Base-by-base conservation (phyloP, 2,888 invertebrate genomes). In the Tanytarsus gracilentus region DNA sequence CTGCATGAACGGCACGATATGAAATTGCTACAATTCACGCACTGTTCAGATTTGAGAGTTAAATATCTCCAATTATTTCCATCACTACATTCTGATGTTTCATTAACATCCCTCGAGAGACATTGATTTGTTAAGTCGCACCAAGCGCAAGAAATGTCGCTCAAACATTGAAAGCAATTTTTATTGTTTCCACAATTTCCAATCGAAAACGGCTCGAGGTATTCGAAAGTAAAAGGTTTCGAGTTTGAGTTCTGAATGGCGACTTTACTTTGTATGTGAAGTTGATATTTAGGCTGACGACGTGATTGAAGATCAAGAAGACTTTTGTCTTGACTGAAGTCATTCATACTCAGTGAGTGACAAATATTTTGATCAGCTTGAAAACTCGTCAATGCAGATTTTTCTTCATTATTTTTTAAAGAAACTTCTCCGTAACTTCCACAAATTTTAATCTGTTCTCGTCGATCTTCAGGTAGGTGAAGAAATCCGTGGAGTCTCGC, bases 91-190 rank as follows among this genome's bases (percentile, higher is more conserved):
- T 75, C 78, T 39, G 77, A 74, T 4, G 77, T 81, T 70, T 90
- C 88, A 66, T 88, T 84, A 0, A 79, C 75, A 11, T 77, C 73
- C 29, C 88, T 79, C 5, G 82, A 75, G 64, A 90, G 78, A 70
- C 90, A 91, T 51, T 78, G 76, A 64, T 79, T 76, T n/a, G 80
- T 84, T 8, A 85, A 70, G 63, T 88, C 87, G 69, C 95, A 96
- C 95, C 96, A 96, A 1, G 92, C 92, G 69, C 96, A 96, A 14
- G 85, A 80, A 1, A 88, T 85, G 72, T 95, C 94, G 0, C 88
- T 85, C 59, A 95, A 76, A 69, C 95, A 95, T 63, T 90, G 82
- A 29, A 93, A 75, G 68, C 95, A 95, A 72, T 91, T 94, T 64
- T 78, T 82, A 71, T 92, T 88, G 58, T 81, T 78, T 0, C 76